These are phyloP conservation scores for Haliaeetus leucogaster DNA, from an alignment of 2,113 vertebrate genomes.

Conservation along the genomic window DNA sequence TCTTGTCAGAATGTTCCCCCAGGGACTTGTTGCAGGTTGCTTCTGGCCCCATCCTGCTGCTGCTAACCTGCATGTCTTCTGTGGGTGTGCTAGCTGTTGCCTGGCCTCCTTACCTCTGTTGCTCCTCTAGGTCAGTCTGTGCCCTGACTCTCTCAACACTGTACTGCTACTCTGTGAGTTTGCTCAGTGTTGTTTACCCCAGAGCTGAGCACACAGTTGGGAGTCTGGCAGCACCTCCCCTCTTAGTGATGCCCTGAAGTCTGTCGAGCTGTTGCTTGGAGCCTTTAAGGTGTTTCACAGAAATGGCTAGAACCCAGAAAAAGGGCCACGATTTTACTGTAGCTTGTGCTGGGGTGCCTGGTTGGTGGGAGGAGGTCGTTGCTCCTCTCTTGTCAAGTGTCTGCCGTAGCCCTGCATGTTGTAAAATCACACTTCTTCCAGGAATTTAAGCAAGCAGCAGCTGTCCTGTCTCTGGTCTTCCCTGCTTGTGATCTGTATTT, in stretches of 20 bases:
- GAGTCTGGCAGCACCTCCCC: accelerated
- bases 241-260: background rate
- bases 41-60: background rate
- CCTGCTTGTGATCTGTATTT: background rate
- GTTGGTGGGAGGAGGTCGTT: background rate
- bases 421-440: background rate
- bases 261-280: background rate
- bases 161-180: background rate
- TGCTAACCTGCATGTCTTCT: background rate
- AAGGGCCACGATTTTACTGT: background rate
- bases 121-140: background rate
- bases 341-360: background rate
- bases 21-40: background rate
- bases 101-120: background rate
- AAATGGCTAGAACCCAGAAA: background rate
- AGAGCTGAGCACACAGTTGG: background rate
- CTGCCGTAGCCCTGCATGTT: background rate
- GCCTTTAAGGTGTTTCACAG: background rate
- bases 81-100: background rate
- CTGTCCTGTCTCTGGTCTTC: background rate
- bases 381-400: background rate
- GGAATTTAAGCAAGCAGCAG: background rate
- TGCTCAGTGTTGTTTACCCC: background rate
- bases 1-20: background rate
- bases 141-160: background rate